Conservation (phyloP, 2,113 vertebrate species). For the Dascyllus trimaculatus region DNA sequence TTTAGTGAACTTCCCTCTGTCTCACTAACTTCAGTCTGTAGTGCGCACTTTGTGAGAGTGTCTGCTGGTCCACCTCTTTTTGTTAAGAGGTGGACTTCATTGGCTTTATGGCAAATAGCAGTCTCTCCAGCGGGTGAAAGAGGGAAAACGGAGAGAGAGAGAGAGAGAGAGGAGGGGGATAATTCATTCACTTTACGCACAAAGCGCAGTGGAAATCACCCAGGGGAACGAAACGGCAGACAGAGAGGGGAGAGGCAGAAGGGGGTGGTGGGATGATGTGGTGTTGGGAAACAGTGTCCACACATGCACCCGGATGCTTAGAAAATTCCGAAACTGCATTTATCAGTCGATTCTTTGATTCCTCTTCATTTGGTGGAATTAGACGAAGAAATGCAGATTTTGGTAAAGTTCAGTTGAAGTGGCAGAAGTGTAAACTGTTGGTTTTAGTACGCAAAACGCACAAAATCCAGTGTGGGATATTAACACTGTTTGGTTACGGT, state of each 20-base stretch:
- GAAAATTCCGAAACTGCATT: not conserved
- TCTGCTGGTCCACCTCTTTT: constrained; percentile 74
- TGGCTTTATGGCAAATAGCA: constrained; percentile 76
- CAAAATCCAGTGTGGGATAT: not conserved
- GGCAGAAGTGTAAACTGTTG: not conserved
- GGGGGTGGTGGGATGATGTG: constrained; percentile 21
- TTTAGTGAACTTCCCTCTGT: constrained; percentile 51
- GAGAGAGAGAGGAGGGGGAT: constrained; percentile 54
- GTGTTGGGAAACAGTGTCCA: constrained; percentile 29
- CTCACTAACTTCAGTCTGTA: constrained; percentile 65
- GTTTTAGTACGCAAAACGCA: not conserved
- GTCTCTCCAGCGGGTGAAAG: constrained; percentile 71
- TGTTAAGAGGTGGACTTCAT: constrained; percentile 81
- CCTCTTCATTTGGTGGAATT: not conserved
- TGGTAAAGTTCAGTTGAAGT: not conserved
- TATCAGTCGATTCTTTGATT: not conserved
- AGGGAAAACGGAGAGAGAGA: constrained; percentile 21
- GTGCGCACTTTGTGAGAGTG: constrained; percentile 73
- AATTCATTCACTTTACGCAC: constrained; percentile 84
- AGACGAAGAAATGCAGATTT: not conserved
- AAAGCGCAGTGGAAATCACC: constrained; percentile 82
- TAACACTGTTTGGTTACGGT: not conserved
- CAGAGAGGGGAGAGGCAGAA: constrained; percentile 30
- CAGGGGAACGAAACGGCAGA: constrained; percentile 73
- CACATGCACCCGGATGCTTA: not conserved